Conservation (phyloP, 2,888 invertebrate species). For the Troides oblongomaculatus region DNA sequence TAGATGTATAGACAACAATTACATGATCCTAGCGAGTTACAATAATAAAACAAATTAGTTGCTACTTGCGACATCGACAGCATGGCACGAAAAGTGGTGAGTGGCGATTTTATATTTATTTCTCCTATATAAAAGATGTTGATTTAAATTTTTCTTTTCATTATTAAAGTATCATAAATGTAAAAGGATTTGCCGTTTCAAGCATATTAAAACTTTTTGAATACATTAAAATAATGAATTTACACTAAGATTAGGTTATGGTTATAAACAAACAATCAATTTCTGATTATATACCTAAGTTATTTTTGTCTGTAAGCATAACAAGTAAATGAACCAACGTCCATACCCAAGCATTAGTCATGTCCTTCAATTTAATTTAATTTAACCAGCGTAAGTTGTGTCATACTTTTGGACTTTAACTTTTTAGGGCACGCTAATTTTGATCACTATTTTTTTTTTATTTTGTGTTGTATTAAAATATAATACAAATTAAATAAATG, state of each 20-base stretch:
- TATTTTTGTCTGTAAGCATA: constrained; percentile 15
- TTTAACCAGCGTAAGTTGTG: constrained; percentile 21
- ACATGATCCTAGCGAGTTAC: constrained; percentile 21
- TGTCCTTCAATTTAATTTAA: constrained; percentile 22
- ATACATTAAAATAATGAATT: too few relatives aligned
- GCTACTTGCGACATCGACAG: constrained; percentile 29
- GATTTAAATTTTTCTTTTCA: not conserved
- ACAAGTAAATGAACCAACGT: constrained; percentile 17
- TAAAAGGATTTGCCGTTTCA: too few relatives aligned
- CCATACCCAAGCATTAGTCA: constrained; percentile 18
- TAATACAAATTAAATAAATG: too few relatives aligned
- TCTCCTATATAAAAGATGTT: not conserved
- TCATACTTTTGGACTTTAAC: constrained; percentile 21
- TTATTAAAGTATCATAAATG: too few relatives aligned
- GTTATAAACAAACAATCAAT: not conserved
- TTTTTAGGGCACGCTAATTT: constrained; percentile 17
- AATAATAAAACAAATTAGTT: constrained; percentile 26
- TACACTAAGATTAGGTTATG: too few relatives aligned
- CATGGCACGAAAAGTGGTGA: constrained; percentile 36
- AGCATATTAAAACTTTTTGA: too few relatives aligned
- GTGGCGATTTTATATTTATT: constrained; percentile 24
- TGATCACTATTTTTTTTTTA: not conserved
- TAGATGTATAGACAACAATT: constrained; percentile 29
- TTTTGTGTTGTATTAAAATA: not conserved
- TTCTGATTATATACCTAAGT: not conserved